Evolutionary conservation across 2,797 vertebrate species (phyloP).

Genomic region (Taenioides sp.): DNA sequence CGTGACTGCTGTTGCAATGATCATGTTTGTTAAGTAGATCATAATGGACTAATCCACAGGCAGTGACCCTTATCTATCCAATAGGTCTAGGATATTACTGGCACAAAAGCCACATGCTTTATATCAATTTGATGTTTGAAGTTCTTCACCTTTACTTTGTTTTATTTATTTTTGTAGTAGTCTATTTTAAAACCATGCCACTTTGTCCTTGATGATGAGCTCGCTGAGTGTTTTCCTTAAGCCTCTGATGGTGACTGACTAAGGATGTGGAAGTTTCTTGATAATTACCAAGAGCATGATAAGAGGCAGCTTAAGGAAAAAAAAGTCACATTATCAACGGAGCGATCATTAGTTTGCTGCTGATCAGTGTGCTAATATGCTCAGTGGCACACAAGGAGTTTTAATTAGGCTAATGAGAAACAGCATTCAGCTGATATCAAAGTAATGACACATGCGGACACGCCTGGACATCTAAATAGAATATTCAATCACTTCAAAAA

Average conservation of each 20-base stretch:
- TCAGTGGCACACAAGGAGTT: slow-evolving; percentile 67
- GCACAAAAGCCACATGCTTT: neutral
- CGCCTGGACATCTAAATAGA: slow-evolving; percentile 65
- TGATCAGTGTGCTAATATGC: slow-evolving; percentile 74
- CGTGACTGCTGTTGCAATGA: slow-evolving; percentile 23
- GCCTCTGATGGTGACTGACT: slow-evolving; percentile 51
- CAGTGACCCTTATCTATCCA: neutral
- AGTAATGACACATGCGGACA: slow-evolving; percentile 71
- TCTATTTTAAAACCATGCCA: neutral
- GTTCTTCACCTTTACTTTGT: neutral
- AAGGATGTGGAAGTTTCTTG: slow-evolving; percentile 59
- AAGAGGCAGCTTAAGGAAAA: slow-evolving; percentile 39
- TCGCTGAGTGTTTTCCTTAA: slow-evolving; percentile 15
- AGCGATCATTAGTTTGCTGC: slow-evolving; percentile 64
- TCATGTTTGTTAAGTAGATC: slow-evolving; percentile 9
- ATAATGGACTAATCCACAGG: neutral
- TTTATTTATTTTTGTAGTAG: neutral
- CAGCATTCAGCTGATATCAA: slow-evolving; percentile 71
- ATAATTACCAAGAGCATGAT: slow-evolving; percentile 56
- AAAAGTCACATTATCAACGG: slow-evolving; percentile 60
- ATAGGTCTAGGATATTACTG: neutral
- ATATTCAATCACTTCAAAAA: slow-evolving; percentile 65
- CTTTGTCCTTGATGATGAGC: neutral
- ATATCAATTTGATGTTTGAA: neutral
- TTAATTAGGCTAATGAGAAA: slow-evolving; percentile 79